These are phyloP conservation scores for Dynastes maya DNA, from an alignment of 2,888 invertebrate genomes.

Conservation along the genomic window DNA sequence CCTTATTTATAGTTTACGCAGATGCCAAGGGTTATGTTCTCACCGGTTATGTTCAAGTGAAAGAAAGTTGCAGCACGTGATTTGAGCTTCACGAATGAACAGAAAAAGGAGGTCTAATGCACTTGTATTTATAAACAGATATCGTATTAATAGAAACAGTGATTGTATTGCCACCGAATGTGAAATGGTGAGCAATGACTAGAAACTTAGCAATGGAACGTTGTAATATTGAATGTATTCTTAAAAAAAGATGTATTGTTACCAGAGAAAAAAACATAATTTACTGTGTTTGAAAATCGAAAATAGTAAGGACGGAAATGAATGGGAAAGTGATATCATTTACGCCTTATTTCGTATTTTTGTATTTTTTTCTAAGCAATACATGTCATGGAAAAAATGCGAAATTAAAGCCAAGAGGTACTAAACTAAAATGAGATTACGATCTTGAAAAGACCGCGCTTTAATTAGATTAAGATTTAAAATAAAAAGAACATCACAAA, in stretches of 20 bases:
- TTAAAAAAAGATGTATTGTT: neutral
- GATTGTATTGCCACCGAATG: constrained; percentile 26
- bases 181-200: constrained; percentile 11
- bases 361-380: too few species aligned
- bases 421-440: neutral
- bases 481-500: neutral
- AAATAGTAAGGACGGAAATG: too few species aligned
- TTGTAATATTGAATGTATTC: neutral
- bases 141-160: constrained; percentile 25
- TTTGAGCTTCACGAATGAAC: constrained; percentile 16
- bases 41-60: constrained; percentile 9
- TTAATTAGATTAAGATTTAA: constrained; percentile 25
- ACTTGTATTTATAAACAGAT: constrained; percentile 27
- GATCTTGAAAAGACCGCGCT: neutral
- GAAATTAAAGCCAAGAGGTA: neutral
- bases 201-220: neutral
- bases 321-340: too few species aligned
- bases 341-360: too few species aligned
- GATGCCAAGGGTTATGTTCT: constrained; percentile 32
- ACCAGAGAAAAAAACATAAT: neutral
- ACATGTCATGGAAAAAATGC: too few species aligned
- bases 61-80: constrained; percentile 42
- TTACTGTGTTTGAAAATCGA: too few species aligned
- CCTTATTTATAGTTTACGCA: constrained; percentile 46
- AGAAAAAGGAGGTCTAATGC: constrained; percentile 23